Evolutionary conservation across 2,797 vertebrate genomes (phyloP).

Genomic region (Denticeps clupeoides): DNA sequence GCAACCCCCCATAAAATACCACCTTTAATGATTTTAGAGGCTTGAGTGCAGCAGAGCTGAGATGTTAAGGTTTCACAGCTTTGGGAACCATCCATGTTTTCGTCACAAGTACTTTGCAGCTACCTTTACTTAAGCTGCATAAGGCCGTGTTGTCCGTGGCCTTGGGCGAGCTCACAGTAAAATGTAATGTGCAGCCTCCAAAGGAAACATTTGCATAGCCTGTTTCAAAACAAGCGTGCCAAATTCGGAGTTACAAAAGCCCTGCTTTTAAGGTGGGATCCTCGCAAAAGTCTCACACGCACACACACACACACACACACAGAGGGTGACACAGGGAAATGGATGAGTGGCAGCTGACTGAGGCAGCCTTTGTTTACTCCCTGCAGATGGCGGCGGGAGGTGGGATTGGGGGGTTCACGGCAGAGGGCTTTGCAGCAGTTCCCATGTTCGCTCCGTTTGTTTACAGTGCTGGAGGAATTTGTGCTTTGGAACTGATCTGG

Average conservation of each 20-base stretch:
- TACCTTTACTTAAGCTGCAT: background rate
- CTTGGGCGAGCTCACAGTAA: conserved; percentile 1
- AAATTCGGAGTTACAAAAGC: background rate
- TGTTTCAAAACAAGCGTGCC: conserved; percentile 2
- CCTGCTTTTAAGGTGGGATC: background rate
- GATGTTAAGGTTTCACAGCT: background rate
- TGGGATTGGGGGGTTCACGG: background rate
- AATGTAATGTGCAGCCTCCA: background rate
- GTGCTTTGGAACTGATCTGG: no score
- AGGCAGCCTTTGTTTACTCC: background rate
- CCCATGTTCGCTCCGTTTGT: background rate
- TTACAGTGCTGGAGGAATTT: no score
- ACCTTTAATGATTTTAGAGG: no score
- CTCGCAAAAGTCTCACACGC: background rate
- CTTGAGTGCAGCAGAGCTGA: background rate
- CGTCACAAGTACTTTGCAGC: background rate
- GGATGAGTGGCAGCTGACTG: conserved; percentile 15
- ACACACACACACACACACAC: background rate
- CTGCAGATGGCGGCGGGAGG: background rate
- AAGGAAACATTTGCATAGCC: conserved; percentile 3
- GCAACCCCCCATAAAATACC: no score
- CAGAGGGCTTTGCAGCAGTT: background rate
- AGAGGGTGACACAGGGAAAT: conserved; percentile 6
- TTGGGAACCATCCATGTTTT: background rate
- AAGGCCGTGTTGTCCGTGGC: background rate